Evolutionary conservation across 2,888 invertebrate species (phyloP).

Genomic region (Scaptomyza flava): DNA sequence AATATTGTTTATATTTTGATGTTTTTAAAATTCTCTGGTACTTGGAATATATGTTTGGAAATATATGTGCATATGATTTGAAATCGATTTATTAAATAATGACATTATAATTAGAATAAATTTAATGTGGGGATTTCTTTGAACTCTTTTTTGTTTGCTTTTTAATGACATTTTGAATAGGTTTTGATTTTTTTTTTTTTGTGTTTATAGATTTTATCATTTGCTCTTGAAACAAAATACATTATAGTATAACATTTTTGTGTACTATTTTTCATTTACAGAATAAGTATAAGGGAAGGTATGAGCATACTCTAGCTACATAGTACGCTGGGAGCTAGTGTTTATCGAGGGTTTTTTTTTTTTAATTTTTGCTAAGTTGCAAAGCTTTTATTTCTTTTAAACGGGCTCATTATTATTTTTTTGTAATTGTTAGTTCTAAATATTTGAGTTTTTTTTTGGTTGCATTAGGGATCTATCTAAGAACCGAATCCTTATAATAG

Average conservation of each 20-base stretch:
- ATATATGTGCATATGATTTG: slow-evolving; percentile 37
- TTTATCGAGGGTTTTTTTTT: slow-evolving; percentile 26
- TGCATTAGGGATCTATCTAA: slow-evolving; percentile 33
- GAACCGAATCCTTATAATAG: slow-evolving; percentile 21
- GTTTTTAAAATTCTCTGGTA: slow-evolving; percentile 68
- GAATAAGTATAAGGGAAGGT: slow-evolving; percentile 18
- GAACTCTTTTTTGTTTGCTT: slow-evolving; percentile 8
- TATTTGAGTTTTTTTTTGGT: slow-evolving; percentile 1
- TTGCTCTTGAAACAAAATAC: slow-evolving; percentile 27
- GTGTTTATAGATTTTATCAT: slow-evolving; percentile 12
- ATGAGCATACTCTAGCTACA: slow-evolving; percentile 2
- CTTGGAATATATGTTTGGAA: slow-evolving; percentile 59
- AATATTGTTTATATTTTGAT: slow-evolving; percentile 56
- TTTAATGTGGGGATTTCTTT: slow-evolving; percentile 39
- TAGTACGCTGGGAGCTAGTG: slow-evolving; percentile 6
- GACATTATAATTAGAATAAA: slow-evolving; percentile 43
- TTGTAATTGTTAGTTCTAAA: slow-evolving; percentile 1
- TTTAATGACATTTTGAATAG: slow-evolving; percentile 25
- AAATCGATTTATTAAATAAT: slow-evolving; percentile 52
- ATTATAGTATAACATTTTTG: slow-evolving; percentile 17
- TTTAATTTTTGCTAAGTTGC: slow-evolving; percentile 27
- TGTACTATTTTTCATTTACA: slow-evolving; percentile 17
- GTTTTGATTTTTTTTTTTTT: slow-evolving; percentile 3
- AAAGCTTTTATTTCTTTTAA: slow-evolving; percentile 46
- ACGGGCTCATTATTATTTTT: slow-evolving; percentile 20